These are phyloP conservation scores for Porites divaricata DNA, from an alignment of 92 coral and sea anemone species.

Conservation along the genomic window DNA sequence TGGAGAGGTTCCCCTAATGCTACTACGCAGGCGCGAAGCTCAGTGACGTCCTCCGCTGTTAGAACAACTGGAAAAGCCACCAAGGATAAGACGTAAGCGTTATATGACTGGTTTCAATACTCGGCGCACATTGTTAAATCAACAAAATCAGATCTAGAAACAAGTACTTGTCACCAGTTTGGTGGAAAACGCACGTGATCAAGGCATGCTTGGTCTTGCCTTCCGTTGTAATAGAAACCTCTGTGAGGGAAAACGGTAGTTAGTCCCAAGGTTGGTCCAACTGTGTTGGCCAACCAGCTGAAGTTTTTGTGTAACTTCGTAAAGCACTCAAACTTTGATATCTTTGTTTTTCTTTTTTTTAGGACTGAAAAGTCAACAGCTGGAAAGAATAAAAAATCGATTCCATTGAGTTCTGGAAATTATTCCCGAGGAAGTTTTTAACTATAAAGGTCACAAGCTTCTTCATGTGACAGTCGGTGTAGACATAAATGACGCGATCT, in stretches of 20 bases:
- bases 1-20: conserved; percentile 50
- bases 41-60: conserved; percentile 10
- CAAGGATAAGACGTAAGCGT: conserved; percentile 58
- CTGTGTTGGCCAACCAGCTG: no score
- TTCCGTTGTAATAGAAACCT: no score
- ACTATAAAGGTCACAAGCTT: neutral
- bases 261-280: no score
- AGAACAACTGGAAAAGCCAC: conserved; percentile 52
- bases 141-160: no score
- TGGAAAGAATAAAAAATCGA: conserved; percentile 34
- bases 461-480: neutral
- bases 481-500: neutral
- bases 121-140: no score
- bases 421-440: conserved; percentile 33
- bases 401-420: conserved; percentile 25
- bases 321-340: neutral
- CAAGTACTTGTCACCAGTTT: no score
- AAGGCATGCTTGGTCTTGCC: no score
- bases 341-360: neutral
- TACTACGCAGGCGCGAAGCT: conserved; percentile 23
- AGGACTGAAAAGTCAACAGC: conserved; percentile 39
- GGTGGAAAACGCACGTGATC: no score
- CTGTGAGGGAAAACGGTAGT: no score
- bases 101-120: neutral
- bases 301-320: no score